Percentiles rank a stretch among this genome's conserved stretches.
These are phyloP conservation scores for Leucoraja erinaceus DNA, from an alignment of 2,113 vertebrate species.

Conservation along the genomic window DNA sequence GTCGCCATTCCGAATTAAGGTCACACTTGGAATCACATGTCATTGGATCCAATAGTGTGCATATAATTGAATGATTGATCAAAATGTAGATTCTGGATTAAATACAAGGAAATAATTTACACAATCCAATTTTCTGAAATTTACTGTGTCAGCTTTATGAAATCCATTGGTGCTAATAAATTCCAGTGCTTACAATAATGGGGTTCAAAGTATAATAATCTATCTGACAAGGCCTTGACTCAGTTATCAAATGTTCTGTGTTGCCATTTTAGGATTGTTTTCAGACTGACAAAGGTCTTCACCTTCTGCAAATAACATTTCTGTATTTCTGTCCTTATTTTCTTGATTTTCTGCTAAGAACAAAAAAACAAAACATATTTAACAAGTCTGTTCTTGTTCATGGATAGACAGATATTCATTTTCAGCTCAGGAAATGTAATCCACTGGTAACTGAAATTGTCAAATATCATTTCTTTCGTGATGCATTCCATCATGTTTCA, in stretches of 20 bases:
- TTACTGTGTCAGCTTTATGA: neutral
- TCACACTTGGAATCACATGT: neutral
- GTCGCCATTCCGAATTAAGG: neutral
- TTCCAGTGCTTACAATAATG: neutral
- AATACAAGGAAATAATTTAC: conserved; percentile 14
- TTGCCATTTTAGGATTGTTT: too few species aligned
- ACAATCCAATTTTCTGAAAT: neutral
- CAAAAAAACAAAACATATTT: neutral
- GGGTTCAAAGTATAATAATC: neutral
- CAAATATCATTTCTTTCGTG: neutral
- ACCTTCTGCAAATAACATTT: neutral
- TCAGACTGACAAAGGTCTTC: neutral
- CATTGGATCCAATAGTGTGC: neutral
- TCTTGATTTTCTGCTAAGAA: neutral
- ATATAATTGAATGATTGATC: neutral
- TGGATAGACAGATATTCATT: neutral
- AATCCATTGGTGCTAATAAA: neutral
- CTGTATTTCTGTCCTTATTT: neutral
- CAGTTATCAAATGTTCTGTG: neutral
- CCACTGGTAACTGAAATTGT: neutral
- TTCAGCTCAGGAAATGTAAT: neutral
- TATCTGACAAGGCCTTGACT: neutral
- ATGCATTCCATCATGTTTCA: neutral
- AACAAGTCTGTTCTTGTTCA: neutral
- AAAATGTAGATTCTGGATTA: neutral